A percentile compares a stretch with the other conserved stretches of the same genome.
Evolutionary conservation across 2,888 invertebrate species (phyloP).

Genomic region (Cetonia aurata): DNA sequence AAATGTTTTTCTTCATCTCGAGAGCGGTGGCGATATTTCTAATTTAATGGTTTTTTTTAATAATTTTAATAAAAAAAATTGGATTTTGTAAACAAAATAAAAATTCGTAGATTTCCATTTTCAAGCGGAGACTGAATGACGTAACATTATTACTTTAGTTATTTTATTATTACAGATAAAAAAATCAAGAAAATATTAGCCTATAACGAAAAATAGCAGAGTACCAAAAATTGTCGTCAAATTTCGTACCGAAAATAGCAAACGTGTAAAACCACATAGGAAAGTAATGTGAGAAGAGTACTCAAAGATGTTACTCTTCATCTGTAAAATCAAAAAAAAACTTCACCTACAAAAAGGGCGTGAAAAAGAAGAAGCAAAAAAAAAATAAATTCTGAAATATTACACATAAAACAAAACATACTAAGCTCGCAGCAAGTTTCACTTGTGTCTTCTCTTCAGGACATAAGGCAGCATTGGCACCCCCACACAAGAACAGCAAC

Average conservation of each 20-base stretch:
- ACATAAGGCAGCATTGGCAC: conserved; percentile 68
- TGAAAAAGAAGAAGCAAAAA: conserved; percentile 32
- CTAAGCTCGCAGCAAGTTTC: conserved; percentile 82
- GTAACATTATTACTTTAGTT: no score
- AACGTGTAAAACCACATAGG: background rate
- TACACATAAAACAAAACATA: conserved; percentile 66
- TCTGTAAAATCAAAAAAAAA: background rate
- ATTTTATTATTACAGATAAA: no score
- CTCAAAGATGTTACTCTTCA: background rate
- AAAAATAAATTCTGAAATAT: background rate
- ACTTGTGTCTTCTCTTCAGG: conserved; percentile 70
- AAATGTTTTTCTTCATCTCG: no score
- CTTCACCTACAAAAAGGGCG: conserved; percentile 33
- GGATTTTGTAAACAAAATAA: no score
- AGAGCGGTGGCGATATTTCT: no score
- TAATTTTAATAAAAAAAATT: no score
- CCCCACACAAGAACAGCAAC: conserved; percentile 72
- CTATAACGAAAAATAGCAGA: no score
- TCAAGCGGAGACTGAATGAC: no score
- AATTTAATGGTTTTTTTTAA: no score
- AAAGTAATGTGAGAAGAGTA: background rate
- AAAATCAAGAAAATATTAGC: no score
- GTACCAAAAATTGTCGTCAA: no score
- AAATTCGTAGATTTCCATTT: no score
- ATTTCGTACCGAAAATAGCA: background rate